Conservation (phyloP, 2,797 vertebrate genomes). For the Acanthiza pusilla region DNA sequence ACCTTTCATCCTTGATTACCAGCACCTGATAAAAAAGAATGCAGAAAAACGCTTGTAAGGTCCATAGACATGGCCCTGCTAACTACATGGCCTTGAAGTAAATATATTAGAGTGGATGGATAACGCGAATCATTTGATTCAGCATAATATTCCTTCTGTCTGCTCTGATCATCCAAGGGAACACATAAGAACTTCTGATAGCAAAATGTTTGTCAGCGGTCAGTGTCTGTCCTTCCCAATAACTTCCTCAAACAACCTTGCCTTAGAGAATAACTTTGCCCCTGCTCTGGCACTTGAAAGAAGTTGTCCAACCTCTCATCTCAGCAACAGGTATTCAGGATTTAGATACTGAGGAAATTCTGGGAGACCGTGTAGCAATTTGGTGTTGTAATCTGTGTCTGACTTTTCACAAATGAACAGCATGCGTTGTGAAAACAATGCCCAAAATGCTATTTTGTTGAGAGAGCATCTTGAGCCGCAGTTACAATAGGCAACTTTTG, state of each 20-base stretch:
- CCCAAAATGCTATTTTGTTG: background rate
- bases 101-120: background rate
- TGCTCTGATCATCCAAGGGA: background rate
- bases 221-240: background rate
- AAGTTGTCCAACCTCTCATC: background rate
- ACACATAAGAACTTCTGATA: background rate
- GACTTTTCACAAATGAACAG: background rate
- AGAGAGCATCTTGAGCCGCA: background rate
- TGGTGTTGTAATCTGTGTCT: background rate
- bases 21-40: background rate
- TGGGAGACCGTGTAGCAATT: background rate
- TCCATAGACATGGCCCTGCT: background rate
- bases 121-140: rapidly evolving
- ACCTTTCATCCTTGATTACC: background rate
- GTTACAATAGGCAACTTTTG: background rate
- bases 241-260: background rate
- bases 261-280: background rate
- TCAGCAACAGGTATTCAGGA: background rate
- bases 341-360: background rate
- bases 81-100: background rate
- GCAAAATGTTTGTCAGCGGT: background rate
- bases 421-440: background rate
- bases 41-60: background rate
- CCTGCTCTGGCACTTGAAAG: background rate
- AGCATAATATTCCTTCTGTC: background rate